Conservation (phyloP, 2,797 vertebrate species). For the Euthynnus affinis region DNA sequence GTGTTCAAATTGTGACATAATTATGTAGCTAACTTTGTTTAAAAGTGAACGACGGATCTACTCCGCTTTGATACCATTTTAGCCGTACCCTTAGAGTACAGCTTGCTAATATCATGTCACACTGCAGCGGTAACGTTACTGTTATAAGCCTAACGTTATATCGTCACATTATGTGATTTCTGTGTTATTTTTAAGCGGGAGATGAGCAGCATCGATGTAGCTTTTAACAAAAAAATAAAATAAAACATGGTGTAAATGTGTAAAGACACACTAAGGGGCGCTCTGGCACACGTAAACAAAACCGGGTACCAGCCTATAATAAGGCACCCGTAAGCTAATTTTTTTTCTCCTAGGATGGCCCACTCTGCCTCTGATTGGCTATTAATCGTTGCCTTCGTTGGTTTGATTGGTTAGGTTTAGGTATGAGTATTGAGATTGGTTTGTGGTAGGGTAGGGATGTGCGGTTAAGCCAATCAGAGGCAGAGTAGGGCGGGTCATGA, state of each 20-base stretch:
- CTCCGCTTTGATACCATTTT: neutral
- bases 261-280: slow-evolving; percentile 19
- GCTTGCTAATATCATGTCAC: neutral
- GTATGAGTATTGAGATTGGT: too few relatives aligned
- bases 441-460: too few relatives aligned
- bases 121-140: neutral
- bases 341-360: too few relatives aligned
- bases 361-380: too few relatives aligned
- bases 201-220: neutral
- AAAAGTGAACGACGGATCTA: neutral
- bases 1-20: neutral
- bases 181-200: neutral
- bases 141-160: too few relatives aligned
- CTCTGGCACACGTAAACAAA: neutral
- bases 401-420: too few relatives aligned
- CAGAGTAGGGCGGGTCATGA: too few relatives aligned
- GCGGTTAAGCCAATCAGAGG: too few relatives aligned
- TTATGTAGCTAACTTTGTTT: neutral
- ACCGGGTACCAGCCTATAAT: too few relatives aligned
- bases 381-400: too few relatives aligned
- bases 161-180: neutral
- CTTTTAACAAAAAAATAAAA: neutral
- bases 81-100: neutral
- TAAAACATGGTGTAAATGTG: neutral
- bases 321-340: too few relatives aligned